Evolutionary conservation across 2,888 invertebrate species (phyloP), one percentile per base, ranked within the genome.

Genomic region (Hartigia nigra): DNA sequence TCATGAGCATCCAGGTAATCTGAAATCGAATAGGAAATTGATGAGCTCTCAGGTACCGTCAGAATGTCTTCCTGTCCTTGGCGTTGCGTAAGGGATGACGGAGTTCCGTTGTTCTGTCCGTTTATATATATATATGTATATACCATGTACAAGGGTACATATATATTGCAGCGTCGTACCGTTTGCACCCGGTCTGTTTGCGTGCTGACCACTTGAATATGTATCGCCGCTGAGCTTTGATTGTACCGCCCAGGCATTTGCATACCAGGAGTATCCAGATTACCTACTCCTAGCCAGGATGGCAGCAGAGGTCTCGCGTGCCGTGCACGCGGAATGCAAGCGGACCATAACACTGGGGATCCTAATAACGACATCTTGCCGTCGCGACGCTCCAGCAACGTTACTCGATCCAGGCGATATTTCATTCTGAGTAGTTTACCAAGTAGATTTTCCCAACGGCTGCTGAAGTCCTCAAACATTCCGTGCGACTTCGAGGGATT

Each of bases 11-110:
- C 9, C 23, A 83, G 83, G 83, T 80, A 80, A 83, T 87, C 82
- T 80, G 82, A 86, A 87, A 88, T 88, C 87, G 88, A 88, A 88
- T 88, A 87, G 88, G 88, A 88, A 88, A 88, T 88, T 88, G 88
- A 88, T 87, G 88, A 88, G 88, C 86, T 85, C 55, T 55, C 34
- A 12, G 72, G 55, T 55, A 55, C 23, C 55, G 55, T 23, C 55
- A 55, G 55, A 55, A 55, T 55, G 55, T 55, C 55, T 55, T 55
- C 23, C 55, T 55, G 23, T 14, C 55, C 55, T 55, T 55, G 55
- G 55, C 55, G 23, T 55, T 55, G 5, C 55, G 1, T 55, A 55
- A 23, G 55, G 23, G 23, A 23, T 55, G 9, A 1, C 5, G 23
- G 23, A 86, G 85, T 85, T 87, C 87, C 86, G 87, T 88, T 87